A percentile compares a stretch with the other conserved stretches of the same genome.
phyloP scores from a whole-genome alignment of 2,113 vertebrate species.

The Pteronura brasiliensis region DNA sequence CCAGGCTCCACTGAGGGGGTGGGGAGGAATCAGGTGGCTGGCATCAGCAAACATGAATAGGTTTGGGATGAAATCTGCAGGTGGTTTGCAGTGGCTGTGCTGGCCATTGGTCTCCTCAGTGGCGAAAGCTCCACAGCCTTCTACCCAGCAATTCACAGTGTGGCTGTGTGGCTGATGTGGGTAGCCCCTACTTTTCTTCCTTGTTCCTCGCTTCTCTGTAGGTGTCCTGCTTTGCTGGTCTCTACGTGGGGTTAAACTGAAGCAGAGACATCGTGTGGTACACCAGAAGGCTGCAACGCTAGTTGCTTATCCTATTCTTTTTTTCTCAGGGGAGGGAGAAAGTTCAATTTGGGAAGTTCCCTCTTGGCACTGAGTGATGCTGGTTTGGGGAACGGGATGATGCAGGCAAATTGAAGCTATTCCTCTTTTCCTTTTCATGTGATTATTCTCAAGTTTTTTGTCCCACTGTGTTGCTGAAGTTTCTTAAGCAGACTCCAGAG shows the following conservation, averaged over 20 bases:
- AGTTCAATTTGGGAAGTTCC: not conserved
- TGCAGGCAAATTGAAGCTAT: not conserved
- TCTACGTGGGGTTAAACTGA: not conserved
- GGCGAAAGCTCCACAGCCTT: not conserved
- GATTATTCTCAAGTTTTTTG: not conserved
- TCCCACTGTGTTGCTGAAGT: not conserved
- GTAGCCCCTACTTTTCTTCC: not conserved
- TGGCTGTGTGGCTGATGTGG: not conserved
- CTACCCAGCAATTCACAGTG: not conserved
- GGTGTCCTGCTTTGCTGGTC: not conserved
- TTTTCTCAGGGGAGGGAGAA: not conserved
- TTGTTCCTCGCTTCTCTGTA: not conserved
- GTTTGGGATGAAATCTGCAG: not conserved
- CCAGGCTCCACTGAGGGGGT: not conserved
- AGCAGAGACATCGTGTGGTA: not conserved
- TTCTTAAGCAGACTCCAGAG: not conserved
- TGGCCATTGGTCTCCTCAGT: not conserved
- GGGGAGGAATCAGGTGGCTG: not conserved
- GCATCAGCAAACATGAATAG: not conserved
- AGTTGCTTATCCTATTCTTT: not conserved
- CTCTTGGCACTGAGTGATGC: not conserved
- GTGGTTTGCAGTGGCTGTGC: not conserved
- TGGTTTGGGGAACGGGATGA: not conserved
- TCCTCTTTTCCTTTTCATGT: not conserved
- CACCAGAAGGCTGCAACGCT: not conserved